Evolutionary conservation across 2,888 invertebrate species (phyloP), one percentile per base, ranked within the genome.

Genomic region (Agrilus cyanescens): DNA sequence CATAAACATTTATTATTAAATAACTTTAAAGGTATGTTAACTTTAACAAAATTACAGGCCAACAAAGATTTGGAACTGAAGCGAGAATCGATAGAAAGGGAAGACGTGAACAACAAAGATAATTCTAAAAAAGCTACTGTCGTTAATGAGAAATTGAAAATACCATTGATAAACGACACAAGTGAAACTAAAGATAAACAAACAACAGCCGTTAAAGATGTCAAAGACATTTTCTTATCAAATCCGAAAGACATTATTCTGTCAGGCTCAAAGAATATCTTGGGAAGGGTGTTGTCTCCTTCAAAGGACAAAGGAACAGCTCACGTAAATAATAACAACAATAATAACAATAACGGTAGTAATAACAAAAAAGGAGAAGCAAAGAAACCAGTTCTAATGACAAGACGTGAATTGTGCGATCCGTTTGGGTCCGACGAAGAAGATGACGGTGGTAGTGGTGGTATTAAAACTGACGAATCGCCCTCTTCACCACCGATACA

Each of bases 401-500:
- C 89, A 1, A 76, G 87, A 50, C 78, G 87, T 41, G 87, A 90
- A 63, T 70, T 87, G 50, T 82, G 81, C 5, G 90, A 93, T 69
- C 91, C 91, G 0, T 89, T 91, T 66, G 90, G 88, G 38, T 90
- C 90, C 20, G 89, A 90, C 57, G 89, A 89, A 14, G 86, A 85
- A 44, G 86, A 86, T 39, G 84, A 85, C 20, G 69, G 48, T 32
- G n/a, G n/a, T n/a, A n/a, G n/a, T 68, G 25, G 51, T 61, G 47
- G 64, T 63, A 46, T 58, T 63, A 50, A 32, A 15, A 34, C 33
- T 6, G 36, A 40, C 12, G 43, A 37, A 16, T 32, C 37, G 13
- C 40, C n/a, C n/a, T n/a, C n/a, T n/a, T n/a, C 37, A 37, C 29
- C 38, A 13, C 40, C 47, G 34, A 48, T 49, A 29, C 60, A 61